Evolutionary conservation across 2,113 vertebrate genomes (phyloP).

Genomic region (Syngnathus floridae): DNA sequence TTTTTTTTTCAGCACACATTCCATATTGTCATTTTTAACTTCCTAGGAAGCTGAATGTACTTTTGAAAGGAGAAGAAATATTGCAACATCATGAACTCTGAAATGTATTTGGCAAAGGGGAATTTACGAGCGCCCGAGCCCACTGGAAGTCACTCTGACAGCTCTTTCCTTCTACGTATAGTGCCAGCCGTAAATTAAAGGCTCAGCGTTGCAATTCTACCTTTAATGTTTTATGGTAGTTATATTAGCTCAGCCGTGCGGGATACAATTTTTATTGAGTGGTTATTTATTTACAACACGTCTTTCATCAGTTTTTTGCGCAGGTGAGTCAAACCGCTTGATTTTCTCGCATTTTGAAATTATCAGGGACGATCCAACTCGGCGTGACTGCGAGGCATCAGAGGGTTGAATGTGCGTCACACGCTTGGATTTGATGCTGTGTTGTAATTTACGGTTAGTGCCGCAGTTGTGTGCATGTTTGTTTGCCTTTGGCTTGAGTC

Average conservation of each 20-base stretch:
- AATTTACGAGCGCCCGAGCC: constrained; percentile 20
- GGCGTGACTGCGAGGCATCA: too few relatives aligned
- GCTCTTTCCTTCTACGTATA: constrained; percentile 9
- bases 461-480: constrained; percentile 14
- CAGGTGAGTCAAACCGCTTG: constrained; percentile 27
- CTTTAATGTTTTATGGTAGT: constrained; percentile 36
- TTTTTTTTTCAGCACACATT: neutral
- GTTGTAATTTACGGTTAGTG: constrained; percentile 47
- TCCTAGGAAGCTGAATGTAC: neutral
- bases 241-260: constrained; percentile 16
- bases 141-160: constrained; percentile 23
- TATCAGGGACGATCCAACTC: constrained; percentile 4
- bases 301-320: constrained; percentile 24
- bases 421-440: constrained; percentile 47
- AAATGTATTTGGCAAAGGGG: constrained; percentile 8
- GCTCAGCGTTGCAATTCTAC: constrained; percentile 22
- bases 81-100: constrained; percentile 24
- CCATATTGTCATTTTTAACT: neutral
- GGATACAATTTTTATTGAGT: constrained; percentile 14
- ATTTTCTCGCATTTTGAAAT: constrained; percentile 36
- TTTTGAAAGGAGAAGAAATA: constrained; percentile 13
- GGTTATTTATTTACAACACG: constrained; percentile 37
- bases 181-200: constrained; percentile 34
- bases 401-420: constrained; percentile 34
- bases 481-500: constrained; percentile 29